Evolutionary conservation across 2,888 invertebrate genomes (phyloP).

Genomic region (Ditula angustiorana): DNA sequence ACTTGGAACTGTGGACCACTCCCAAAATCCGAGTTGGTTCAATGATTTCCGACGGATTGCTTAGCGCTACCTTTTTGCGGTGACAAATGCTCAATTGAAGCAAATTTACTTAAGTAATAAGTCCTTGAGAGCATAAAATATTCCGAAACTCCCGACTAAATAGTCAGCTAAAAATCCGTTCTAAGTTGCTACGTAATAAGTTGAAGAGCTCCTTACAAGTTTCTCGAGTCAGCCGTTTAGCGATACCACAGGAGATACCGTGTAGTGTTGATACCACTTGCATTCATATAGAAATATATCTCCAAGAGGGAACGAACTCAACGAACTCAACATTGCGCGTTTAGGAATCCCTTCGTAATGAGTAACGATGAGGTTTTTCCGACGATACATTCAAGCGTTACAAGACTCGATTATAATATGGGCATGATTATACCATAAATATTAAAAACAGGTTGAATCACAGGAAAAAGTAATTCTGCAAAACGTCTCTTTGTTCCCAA

Average conservation of each 20-base stretch:
- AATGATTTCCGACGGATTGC: conserved; percentile 5
- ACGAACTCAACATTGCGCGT: neutral
- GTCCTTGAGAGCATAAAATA: neutral
- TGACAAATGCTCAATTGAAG: neutral
- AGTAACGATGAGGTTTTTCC: neutral
- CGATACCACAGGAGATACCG: neutral
- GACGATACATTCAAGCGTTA: neutral
- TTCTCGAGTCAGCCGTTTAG: neutral
- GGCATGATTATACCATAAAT: no score
- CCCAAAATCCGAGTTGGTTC: conserved; percentile 14
- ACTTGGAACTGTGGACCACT: conserved; percentile 26
- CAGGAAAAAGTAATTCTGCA: neutral
- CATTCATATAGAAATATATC: conserved; percentile 2
- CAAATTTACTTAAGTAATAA: neutral
- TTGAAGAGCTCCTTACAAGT: conserved; percentile 2
- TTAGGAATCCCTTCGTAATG: conserved; percentile 2
- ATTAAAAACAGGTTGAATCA: no score
- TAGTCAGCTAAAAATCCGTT: neutral
- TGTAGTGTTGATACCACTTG: conserved; percentile 1
- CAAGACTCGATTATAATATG: neutral
- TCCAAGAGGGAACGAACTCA: conserved; percentile 15
- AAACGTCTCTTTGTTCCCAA: neutral
- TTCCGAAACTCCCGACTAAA: neutral
- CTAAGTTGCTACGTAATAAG: neutral
- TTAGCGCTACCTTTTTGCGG: neutral